Evolutionary conservation across 2,113 vertebrate genomes (phyloP), one percentile per base, ranked within the genome.

Genomic region (Elaphurus davidianus): DNA sequence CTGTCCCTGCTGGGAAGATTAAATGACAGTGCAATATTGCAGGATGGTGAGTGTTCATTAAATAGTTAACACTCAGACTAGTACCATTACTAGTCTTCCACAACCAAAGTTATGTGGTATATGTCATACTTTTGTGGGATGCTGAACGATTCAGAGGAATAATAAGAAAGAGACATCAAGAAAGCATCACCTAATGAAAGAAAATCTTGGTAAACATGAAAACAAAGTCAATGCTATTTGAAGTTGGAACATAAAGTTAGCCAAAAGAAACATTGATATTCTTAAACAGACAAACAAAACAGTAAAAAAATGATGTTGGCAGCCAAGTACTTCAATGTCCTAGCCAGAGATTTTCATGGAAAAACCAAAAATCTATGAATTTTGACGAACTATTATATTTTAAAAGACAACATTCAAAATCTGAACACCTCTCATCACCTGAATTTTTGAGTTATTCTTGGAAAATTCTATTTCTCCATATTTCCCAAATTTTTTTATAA

Each of bases 401-500:
- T 52, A 50, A 86, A 87, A 88, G 19, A 81, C n/a, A 84, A 47
- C 54, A 71, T 59, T 7, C 9, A 36, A 96, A 43, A 79, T 87
- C 36, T 74, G 33, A 87, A 36, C 5, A 40, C 6, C 19, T 74
- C 3, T 81, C 1, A 71, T 54, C 33, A 91, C 23, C 54, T 21
- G 30, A 47, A 8, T 89, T 90, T 54, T 62, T 78, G 6, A 93
- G 45, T 86, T 89, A 96, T 79, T 96, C 36, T 90, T 90, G n/a
- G 45, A 95, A 97, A 87, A 60, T 76, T 87, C 47, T 62, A 87
- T 17, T 89, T 85, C 54, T 91, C 23, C 25, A 83, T 5, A 43
- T 60, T 93, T 96, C 84, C 43, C 59, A 23, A 59, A 55, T 43
- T 82, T 96, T 96, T 91, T 36, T 78, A 71, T 76, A 27, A 94